phyloP scores from a whole-genome alignment of 2,113 vertebrate species.

The Phoenicopterus ruber region DNA sequence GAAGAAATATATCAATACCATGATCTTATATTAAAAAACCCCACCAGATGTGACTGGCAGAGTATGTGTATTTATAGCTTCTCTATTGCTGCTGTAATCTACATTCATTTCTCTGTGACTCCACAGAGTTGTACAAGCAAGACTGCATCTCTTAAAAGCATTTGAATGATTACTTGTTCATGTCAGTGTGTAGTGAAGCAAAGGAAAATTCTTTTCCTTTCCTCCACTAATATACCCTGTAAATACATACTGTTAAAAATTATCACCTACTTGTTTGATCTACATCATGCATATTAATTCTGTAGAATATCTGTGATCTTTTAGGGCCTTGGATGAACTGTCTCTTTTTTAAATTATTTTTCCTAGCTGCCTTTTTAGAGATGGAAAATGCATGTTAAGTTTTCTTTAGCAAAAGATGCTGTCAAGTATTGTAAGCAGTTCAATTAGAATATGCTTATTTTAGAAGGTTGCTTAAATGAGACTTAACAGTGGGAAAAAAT shows the following conservation, averaged over 20 bases:
- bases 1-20: conserved; percentile 58
- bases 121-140: conserved; percentile 37
- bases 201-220: conserved; percentile 20
- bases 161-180: conserved; percentile 63
- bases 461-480: conserved; percentile 37
- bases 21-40: conserved; percentile 34
- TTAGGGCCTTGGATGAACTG: conserved; percentile 15
- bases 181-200: conserved; percentile 38
- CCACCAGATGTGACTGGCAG: conserved; percentile 50
- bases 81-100: conserved; percentile 66
- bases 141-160: conserved; percentile 59
- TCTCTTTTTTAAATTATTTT: neutral
- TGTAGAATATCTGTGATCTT: neutral
- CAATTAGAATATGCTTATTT: conserved; percentile 44
- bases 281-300: conserved; percentile 11
- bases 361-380: neutral
- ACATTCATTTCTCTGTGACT: conserved; percentile 63
- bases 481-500: conserved; percentile 11
- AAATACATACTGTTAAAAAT: conserved; percentile 38
- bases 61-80: conserved; percentile 64
- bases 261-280: conserved; percentile 7
- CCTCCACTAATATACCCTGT: neutral
- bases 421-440: neutral
- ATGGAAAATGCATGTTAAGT: neutral
- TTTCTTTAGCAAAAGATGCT: neutral